Percentiles rank a stretch among this genome's conserved stretches.
Evolutionary conservation across 2,888 invertebrate species (phyloP).

Genomic region (Hydrotaea diabolus): DNA sequence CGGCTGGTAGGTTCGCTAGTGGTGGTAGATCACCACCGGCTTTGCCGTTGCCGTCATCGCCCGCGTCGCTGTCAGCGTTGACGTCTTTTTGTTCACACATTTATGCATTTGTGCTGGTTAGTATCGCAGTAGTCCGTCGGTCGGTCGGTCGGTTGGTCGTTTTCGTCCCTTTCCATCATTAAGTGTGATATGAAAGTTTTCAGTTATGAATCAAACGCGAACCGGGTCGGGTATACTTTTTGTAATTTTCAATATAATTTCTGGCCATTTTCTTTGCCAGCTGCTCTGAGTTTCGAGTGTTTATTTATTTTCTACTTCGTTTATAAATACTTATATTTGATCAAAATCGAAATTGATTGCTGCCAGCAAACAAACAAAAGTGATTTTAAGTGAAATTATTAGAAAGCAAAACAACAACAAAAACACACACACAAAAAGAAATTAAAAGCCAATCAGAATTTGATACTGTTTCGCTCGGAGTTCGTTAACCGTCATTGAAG

Average conservation of each 20-base stretch:
- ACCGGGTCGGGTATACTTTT: slow-evolving; percentile 50
- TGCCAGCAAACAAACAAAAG: slow-evolving; percentile 21
- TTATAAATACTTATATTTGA: background rate
- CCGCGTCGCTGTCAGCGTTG: background rate
- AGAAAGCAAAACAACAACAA: too few species aligned
- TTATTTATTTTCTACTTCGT: background rate
- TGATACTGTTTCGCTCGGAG: slow-evolving; percentile 1
- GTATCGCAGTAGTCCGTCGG: background rate
- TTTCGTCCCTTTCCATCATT: slow-evolving; percentile 64
- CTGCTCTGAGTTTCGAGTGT: too few species aligned
- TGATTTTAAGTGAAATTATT: slow-evolving; percentile 22
- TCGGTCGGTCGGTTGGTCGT: slow-evolving; percentile 23
- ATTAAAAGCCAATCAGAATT: background rate
- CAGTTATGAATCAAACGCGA: slow-evolving; percentile 65
- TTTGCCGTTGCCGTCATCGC: background rate
- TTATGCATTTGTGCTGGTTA: background rate
- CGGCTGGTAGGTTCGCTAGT: background rate
- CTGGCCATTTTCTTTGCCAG: background rate
- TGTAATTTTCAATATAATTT: background rate
- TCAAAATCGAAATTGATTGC: background rate
- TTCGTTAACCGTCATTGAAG: slow-evolving; percentile 10
- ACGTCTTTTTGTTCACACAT: slow-evolving; percentile 10
- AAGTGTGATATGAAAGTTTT: slow-evolving; percentile 38
- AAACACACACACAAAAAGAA: background rate
- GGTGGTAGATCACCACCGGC: slow-evolving; percentile 14